These are phyloP conservation scores for Hirudinaria manillensis DNA, from an alignment of 2,888 invertebrate genomes.

Conservation along the genomic window DNA sequence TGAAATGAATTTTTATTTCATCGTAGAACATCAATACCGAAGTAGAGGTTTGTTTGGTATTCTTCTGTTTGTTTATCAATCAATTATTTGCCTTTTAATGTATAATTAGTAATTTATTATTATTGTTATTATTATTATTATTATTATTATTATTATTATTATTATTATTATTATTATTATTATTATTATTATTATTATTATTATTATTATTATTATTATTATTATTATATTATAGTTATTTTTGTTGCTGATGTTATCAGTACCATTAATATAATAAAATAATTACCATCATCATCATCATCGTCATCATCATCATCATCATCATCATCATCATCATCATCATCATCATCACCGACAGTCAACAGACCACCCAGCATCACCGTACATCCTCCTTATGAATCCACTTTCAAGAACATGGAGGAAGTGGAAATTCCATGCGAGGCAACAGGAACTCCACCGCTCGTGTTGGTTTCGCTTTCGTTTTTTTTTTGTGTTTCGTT, in stretches of 20 bases:
- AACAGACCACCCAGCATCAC: constrained; percentile 28
- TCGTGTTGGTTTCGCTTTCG: constrained; percentile 16
- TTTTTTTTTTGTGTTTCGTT: not conserved
- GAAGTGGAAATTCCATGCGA: constrained; percentile 28
- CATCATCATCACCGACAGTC: constrained; percentile 22
- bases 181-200: not conserved
- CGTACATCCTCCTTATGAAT: constrained; percentile 21
- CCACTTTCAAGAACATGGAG: constrained; percentile 29
- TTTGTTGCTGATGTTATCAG: no score
- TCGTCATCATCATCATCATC: constrained; percentile 3
- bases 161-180: constrained; percentile 9
- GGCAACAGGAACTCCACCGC: constrained; percentile 21
- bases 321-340: constrained; percentile 26
- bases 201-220: not conserved
- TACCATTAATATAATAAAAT: not conserved
- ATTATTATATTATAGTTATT: not conserved
- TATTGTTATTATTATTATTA: constrained; percentile 2
- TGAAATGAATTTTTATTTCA: not conserved
- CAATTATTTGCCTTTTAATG: no score
- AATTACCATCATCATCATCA: not conserved
- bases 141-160: not conserved
- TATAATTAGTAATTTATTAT: not conserved
- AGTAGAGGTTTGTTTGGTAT: not conserved
- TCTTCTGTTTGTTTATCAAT: not conserved
- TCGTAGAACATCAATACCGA: not conserved